These are phyloP conservation scores for Antedon mediterranea DNA, from an alignment of 53 echinoderm and acorn worm genomes.

Conservation along the genomic window DNA sequence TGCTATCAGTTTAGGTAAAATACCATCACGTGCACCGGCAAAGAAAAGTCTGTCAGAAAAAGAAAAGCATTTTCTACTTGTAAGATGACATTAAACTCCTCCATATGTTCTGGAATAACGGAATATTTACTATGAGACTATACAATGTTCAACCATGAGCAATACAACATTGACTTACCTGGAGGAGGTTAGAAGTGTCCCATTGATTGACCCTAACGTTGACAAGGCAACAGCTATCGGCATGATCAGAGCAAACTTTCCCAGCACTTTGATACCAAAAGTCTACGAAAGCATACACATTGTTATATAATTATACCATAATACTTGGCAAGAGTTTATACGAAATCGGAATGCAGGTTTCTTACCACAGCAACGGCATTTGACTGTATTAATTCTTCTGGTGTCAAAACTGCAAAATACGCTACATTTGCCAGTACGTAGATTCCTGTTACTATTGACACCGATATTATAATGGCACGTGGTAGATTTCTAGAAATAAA, in stretches of 20 bases:
- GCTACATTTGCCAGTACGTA: slow-evolving; percentile 71
- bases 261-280: slow-evolving; percentile 46
- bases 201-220: slow-evolving; percentile 74
- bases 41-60: slow-evolving; percentile 27
- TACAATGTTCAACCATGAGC: too few relatives aligned
- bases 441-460: slow-evolving; percentile 42
- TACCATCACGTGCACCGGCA: slow-evolving; percentile 47
- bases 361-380: slow-evolving; percentile 87
- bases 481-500: slow-evolving; percentile 57
- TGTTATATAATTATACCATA: too few relatives aligned
- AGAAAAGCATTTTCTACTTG: too few relatives aligned
- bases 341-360: too few relatives aligned
- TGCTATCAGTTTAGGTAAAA: slow-evolving; percentile 28
- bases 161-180: slow-evolving; percentile 45
- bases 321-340: too few relatives aligned
- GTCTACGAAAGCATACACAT: slow-evolving; percentile 31
- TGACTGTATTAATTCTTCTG: slow-evolving; percentile 47
- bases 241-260: slow-evolving; percentile 30
- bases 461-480: slow-evolving; percentile 58
- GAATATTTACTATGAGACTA: too few relatives aligned
- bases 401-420: slow-evolving; percentile 68
- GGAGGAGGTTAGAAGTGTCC: slow-evolving; percentile 65
- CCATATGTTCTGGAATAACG: too few relatives aligned
- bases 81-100: too few relatives aligned
- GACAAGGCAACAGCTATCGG: slow-evolving; percentile 65